These are phyloP conservation scores for Archocentrus centrarchus DNA, from an alignment of 2,113 vertebrate species.

Conservation along the genomic window DNA sequence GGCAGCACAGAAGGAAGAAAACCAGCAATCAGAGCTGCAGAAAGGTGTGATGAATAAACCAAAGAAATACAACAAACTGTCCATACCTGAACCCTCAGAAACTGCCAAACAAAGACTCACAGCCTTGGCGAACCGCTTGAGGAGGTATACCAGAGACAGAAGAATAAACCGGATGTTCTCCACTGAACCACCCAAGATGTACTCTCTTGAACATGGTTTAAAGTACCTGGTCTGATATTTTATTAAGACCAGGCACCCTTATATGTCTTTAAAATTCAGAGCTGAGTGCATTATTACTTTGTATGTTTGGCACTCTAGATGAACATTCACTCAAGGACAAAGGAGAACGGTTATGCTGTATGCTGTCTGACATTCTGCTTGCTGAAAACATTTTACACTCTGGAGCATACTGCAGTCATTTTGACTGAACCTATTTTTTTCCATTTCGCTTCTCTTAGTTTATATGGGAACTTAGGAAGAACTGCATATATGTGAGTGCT, in stretches of 20 bases:
- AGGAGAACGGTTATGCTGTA: neutral
- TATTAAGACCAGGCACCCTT: neutral
- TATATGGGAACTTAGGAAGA: slow-evolving; percentile 17
- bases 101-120: no score
- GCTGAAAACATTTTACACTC: neutral
- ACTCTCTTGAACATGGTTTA: neutral
- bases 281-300: neutral
- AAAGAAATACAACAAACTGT: no score
- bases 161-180: no score
- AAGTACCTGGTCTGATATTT: no score
- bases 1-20: no score
- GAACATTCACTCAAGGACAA: neutral
- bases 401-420: neutral
- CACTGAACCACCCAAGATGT: no score
- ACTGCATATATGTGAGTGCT: slow-evolving; percentile 19
- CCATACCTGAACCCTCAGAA: no score
- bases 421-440: slow-evolving; percentile 16
- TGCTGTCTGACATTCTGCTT: neutral
- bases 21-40: no score
- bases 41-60: no score
- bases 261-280: neutral
- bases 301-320: neutral
- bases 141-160: no score
- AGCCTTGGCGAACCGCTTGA: no score
- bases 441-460: slow-evolving; percentile 1